Conservation (phyloP, 2,113 vertebrate species). For the Daubentonia madagascariensis region DNA sequence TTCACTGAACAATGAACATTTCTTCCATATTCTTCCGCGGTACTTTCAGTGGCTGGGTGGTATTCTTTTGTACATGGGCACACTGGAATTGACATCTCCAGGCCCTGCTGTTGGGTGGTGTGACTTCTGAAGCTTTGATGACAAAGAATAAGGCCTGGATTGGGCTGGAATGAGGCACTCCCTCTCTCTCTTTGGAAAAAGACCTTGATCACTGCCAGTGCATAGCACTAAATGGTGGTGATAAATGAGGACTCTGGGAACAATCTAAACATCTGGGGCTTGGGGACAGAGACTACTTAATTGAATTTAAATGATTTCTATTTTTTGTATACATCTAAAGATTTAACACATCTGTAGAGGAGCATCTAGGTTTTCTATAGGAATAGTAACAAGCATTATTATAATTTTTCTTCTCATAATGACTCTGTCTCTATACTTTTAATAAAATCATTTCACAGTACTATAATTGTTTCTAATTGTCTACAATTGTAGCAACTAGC, state of each 20-base stretch:
- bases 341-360: background rate
- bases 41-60: background rate
- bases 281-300: background rate
- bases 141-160: background rate
- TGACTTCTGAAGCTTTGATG: background rate
- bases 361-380: background rate
- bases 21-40: background rate
- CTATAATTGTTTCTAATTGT: conserved; percentile 43
- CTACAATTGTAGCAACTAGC: conserved; percentile 24
- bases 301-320: background rate
- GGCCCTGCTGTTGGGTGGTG: background rate
- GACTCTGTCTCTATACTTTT: background rate
- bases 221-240: background rate
- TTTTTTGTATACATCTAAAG: background rate
- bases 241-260: background rate
- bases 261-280: background rate
- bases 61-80: background rate
- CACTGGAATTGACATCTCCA: background rate
- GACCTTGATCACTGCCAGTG: background rate
- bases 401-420: conserved; percentile 15
- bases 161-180: background rate
- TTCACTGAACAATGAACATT: background rate
- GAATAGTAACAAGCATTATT: background rate
- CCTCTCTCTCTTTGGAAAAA: background rate
- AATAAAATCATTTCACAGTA: background rate